A percentile compares a stretch with the other conserved stretches of the same genome.
Conservation (phyloP, 64 coral and sea anemone species). For the Stylophora pistillata region DNA sequence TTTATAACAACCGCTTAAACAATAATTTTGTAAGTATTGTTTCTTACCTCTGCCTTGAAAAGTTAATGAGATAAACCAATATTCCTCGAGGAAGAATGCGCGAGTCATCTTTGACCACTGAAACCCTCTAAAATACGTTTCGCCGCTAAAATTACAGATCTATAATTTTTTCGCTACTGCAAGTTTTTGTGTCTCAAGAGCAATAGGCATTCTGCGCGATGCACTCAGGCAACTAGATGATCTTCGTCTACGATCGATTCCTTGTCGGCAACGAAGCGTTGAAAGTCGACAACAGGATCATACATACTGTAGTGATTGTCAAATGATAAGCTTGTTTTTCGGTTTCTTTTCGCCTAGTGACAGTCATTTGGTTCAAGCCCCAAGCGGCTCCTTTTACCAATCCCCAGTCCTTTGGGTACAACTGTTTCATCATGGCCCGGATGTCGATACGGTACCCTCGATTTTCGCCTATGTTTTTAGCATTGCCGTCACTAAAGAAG, state of each 20-base stretch:
- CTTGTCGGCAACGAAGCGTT: constrained; percentile 39
- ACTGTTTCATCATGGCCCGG: constrained; percentile 66
- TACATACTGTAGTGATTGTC: constrained; percentile 71
- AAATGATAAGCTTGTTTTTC: constrained; percentile 64
- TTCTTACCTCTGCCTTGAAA: no score
- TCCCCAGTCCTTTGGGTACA: constrained; percentile 52
- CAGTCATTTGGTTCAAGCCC: constrained; percentile 53
- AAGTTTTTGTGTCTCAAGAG: no score
- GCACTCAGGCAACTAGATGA: constrained; percentile 85
- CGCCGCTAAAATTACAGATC: no score
- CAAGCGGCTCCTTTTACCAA: constrained; percentile 43
- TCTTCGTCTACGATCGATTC: constrained; percentile 79
- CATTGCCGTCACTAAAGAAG: constrained; percentile 40
- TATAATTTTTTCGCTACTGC: no score
- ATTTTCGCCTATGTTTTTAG: constrained; percentile 40
- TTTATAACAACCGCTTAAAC: no score
- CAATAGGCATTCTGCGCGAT: no score
- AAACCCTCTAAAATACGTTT: no score
- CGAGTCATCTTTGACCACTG: no score
- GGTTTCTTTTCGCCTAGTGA: constrained; percentile 66
- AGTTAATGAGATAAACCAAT: no score
- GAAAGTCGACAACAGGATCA: constrained; percentile 74
- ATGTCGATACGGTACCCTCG: constrained; percentile 53
- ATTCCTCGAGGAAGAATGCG: no score
- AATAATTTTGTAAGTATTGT: no score